These are phyloP conservation scores for Xiphydria camelus DNA, from an alignment of 2,888 invertebrate species.

Conservation along the genomic window DNA sequence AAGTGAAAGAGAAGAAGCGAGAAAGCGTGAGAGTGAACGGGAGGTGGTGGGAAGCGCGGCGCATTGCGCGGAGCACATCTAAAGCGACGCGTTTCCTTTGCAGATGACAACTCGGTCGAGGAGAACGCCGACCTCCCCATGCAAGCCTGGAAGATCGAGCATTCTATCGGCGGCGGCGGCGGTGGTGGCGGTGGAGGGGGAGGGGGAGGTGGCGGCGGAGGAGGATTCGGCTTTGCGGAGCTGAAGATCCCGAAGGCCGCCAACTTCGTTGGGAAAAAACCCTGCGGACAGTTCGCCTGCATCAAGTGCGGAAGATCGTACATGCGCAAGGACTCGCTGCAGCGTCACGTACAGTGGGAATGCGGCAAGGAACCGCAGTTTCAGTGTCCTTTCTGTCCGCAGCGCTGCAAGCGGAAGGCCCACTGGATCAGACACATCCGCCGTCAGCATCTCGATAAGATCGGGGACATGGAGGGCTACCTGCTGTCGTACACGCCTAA, in stretches of 20 bases:
- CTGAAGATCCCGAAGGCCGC: constrained; percentile 46
- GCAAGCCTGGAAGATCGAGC: constrained; percentile 37
- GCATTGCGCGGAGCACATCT: constrained; percentile 26
- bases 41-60: background rate
- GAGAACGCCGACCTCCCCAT: constrained; percentile 38
- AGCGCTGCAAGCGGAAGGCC: constrained; percentile 56
- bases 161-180: constrained; percentile 12
- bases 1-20: too few species aligned
- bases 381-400: constrained; percentile 58
- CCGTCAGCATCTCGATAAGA: constrained; percentile 61
- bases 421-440: constrained; percentile 62
- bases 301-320: constrained; percentile 64
- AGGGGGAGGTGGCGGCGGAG: too few species aligned
- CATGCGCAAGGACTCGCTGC: constrained; percentile 65
- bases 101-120: constrained; percentile 34
- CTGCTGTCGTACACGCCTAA: constrained; percentile 30
- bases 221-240: constrained; percentile 35
- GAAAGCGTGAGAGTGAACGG: too few species aligned
- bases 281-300: constrained; percentile 60
- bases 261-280: constrained; percentile 32
- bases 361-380: constrained; percentile 61
- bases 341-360: constrained; percentile 62
- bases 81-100: constrained; percentile 40
- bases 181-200: too few species aligned
- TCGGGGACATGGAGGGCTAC: constrained; percentile 57